Evolutionary conservation across 1,140 invertebrate genomes (phyloP).

Genomic region (Sipha flava): DNA sequence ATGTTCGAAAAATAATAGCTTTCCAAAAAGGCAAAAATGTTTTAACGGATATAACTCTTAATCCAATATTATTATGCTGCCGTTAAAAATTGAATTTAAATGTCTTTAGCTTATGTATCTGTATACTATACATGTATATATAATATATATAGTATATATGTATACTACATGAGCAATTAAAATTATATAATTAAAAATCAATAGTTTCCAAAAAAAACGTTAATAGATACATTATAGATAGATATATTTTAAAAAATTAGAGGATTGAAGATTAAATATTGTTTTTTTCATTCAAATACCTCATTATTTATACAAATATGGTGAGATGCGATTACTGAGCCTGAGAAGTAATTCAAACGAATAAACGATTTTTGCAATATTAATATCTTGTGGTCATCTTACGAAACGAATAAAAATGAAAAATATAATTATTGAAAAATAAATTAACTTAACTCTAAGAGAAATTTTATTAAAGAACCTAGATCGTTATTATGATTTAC

Average conservation of each 20-base stretch:
- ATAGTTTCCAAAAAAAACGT: background rate
- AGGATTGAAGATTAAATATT: background rate
- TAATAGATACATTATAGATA: too few species aligned
- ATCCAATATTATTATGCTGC: too few species aligned
- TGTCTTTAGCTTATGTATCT: too few species aligned
- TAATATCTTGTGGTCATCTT: background rate
- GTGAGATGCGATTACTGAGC: background rate
- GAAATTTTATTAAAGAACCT: too few species aligned
- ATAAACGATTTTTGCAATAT: background rate
- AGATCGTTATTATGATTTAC: too few species aligned
- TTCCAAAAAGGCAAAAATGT: too few species aligned
- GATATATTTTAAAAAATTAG: background rate
- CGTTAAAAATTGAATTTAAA: too few species aligned
- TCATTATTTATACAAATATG: slow-evolving; percentile 1
- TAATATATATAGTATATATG: too few species aligned
- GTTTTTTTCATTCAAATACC: background rate
- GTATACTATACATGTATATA: too few species aligned
- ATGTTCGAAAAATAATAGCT: too few species aligned
- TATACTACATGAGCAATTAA: too few species aligned
- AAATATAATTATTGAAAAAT: background rate
- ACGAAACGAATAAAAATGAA: background rate
- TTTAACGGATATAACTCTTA: too few species aligned
- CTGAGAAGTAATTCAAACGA: background rate
- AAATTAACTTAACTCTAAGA: background rate
- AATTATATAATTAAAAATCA: background rate